These are phyloP conservation scores for Limnodromus scolopaceus DNA, from an alignment of 2,797 vertebrate genomes.

Conservation along the genomic window DNA sequence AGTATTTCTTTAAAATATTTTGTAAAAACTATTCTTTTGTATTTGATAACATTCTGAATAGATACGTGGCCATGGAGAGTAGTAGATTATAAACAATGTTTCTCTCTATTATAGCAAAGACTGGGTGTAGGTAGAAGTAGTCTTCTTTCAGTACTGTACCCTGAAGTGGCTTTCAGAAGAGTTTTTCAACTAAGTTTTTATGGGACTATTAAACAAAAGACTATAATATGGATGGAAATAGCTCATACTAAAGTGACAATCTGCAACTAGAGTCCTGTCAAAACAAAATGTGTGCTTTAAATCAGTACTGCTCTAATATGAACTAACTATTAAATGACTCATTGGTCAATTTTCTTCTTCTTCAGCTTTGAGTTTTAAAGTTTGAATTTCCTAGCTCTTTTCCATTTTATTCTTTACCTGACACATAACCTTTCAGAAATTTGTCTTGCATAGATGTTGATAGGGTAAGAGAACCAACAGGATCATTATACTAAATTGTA, in stretches of 20 bases:
- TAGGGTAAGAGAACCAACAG: neutral
- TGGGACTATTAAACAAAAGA: neutral
- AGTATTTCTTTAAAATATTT: neutral
- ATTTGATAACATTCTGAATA: neutral
- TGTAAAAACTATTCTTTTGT: neutral
- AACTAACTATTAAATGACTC: neutral
- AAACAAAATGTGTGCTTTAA: neutral
- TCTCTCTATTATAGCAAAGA: neutral
- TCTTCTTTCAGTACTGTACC: neutral
- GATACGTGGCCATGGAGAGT: neutral
- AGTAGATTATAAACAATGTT: neutral
- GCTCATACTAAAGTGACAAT: neutral
- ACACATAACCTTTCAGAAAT: neutral
- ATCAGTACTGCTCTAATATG: neutral
- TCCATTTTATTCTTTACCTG: neutral
- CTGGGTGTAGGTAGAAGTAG: neutral
- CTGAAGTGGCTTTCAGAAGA: neutral
- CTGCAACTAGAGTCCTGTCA: neutral
- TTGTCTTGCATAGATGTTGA: neutral
- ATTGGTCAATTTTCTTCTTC: neutral
- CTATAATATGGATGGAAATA: neutral
- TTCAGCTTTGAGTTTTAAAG: neutral
- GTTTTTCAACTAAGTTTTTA: neutral
- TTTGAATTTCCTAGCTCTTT: neutral
- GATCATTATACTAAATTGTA: neutral